phyloP scores from a whole-genome alignment of 2,797 vertebrate species.

The Morus bassanus region DNA sequence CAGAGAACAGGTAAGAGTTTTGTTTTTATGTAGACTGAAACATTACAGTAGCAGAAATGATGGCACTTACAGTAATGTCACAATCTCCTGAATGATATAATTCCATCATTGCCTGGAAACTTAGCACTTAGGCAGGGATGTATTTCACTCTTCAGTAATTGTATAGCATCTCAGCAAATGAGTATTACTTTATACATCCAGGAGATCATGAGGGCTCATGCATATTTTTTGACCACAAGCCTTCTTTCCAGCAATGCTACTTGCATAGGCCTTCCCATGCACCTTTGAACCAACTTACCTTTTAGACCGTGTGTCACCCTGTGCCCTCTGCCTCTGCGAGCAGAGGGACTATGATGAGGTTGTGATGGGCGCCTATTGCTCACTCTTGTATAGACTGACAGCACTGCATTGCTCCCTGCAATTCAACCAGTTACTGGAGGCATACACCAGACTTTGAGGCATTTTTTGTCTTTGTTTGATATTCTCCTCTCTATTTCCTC shows the following conservation, averaged over 20 bases:
- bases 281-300: background rate
- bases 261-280: background rate
- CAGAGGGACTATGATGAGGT: background rate
- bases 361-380: background rate
- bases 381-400: background rate
- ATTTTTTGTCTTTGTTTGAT: background rate
- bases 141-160: background rate
- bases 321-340: background rate
- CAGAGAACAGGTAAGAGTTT: background rate
- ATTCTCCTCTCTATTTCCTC: background rate
- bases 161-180: background rate
- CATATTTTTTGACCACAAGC: background rate
- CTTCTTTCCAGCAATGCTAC: background rate
- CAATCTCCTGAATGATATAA: background rate
- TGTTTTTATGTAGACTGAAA: constrained; percentile 3
- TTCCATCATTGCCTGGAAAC: constrained; percentile 36
- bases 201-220: background rate
- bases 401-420: background rate
- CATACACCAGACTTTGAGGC: background rate
- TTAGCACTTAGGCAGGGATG: background rate
- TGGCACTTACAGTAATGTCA: constrained; percentile 24
- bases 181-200: background rate
- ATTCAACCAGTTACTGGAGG: background rate
- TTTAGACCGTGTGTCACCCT: too few species aligned
- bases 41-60: background rate